Evolutionary conservation across 1,140 invertebrate species (phyloP), one percentile per base, ranked within the genome.

Genomic region (Cherax quadricarinatus): DNA sequence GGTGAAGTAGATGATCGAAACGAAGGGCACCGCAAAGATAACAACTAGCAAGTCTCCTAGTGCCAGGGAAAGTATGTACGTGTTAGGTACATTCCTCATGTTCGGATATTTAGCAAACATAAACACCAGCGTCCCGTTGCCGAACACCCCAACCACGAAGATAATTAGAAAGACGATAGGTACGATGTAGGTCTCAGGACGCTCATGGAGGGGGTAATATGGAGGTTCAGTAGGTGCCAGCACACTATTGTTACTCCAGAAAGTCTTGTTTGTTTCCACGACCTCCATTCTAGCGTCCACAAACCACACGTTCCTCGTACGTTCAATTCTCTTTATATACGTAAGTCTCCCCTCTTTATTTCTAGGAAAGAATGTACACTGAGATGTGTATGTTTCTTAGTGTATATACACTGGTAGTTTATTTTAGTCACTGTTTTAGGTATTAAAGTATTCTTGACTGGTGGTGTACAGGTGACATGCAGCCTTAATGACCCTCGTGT

Each of bases 1-100:
- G 1, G 88, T 89, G 88, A 84, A 24, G 80, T 84, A 89, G 62
- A 89, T 84, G 62, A 89, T 84, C 81, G 88, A 89, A 14, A 89
- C 88, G 88, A 89, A 89, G 49, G 88, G 88, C 4, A 89, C 88
- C n/a, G 88, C 88, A 21, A 89, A 89, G 75, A 89, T 83, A 12
- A 89, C 88, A 7, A 89, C 88, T 6, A 89, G 81, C 18, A 89
- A 81, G 62, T 89, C 88, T 4, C 88, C 88, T 5, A 89, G 48
- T 0, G 88, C 88, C 88, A 89, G n/a, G 62, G 88, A 89, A 3
- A 89, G 81, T 49, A 89, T 89, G 49, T 89, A 89, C 0, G 82
- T 89, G 81, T 89, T 89, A 16, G 88, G 88, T 14, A 89, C 88
- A 49, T 89, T 89, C 0, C 88, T 30, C 88, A 89, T 89, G 80